These are phyloP conservation scores for Ammospiza nelsoni DNA, from an alignment of 2,113 vertebrate genomes.

Conservation along the genomic window DNA sequence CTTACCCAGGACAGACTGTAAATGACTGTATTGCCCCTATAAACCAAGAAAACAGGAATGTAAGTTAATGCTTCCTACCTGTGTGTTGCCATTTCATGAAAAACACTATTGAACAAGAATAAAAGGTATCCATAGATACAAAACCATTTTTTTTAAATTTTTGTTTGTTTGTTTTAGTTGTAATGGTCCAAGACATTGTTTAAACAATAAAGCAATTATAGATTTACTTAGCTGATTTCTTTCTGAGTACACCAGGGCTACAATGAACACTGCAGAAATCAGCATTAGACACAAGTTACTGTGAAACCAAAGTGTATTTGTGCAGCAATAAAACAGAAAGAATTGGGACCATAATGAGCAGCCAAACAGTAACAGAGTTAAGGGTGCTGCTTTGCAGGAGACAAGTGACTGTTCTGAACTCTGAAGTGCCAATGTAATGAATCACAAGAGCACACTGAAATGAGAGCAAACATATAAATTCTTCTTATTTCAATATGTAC, in stretches of 20 bases:
- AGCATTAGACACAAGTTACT: background rate
- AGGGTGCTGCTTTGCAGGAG: conserved; percentile 42
- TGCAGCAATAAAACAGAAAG: conserved; percentile 10
- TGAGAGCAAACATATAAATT: conserved; percentile 43
- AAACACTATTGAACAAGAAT: background rate
- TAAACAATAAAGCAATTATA: background rate
- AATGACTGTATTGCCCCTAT: background rate
- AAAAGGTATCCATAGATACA: background rate
- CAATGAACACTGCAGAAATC: background rate
- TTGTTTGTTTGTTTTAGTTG: background rate
- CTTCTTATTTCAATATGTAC: conserved; percentile 19
- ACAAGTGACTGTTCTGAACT: conserved; percentile 44
- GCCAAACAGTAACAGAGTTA: background rate
- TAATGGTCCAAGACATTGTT: background rate
- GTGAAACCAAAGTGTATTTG: conserved; percentile 22
- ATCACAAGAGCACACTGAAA: conserved; percentile 54
- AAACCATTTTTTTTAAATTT: background rate
- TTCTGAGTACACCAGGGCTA: background rate
- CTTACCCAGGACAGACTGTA: background rate
- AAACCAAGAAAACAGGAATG: background rate
- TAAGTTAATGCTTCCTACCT: background rate
- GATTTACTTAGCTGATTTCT: background rate
- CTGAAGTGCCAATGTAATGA: conserved; percentile 50
- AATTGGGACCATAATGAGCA: conserved; percentile 28
- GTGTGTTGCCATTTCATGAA: background rate